Percentiles rank a stretch among this genome's conserved stretches.
Evolutionary conservation across 2,888 invertebrate species (phyloP).

Genomic region (Parnassius apollo): DNA sequence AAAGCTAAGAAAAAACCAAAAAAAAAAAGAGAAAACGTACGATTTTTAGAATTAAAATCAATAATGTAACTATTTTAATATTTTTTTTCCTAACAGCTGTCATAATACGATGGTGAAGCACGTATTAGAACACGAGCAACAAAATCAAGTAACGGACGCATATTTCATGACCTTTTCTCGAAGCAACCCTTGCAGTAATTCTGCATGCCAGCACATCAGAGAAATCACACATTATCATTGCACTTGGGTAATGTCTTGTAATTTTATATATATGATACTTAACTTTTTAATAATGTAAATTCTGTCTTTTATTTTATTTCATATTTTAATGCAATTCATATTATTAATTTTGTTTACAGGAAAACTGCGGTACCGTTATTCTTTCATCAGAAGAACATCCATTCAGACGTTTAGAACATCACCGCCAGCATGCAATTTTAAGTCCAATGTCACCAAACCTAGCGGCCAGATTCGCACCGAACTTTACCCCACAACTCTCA

Average conservation of each 20-base stretch:
- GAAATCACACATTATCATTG: slow-evolving; percentile 94
- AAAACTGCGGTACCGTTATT: slow-evolving; percentile 90
- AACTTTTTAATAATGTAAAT: too few species aligned
- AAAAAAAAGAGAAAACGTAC: too few species aligned
- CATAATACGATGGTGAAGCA: slow-evolving; percentile 90
- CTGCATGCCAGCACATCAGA: slow-evolving; percentile 86
- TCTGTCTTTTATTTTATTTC: not conserved
- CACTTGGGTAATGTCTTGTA: slow-evolving; percentile 85
- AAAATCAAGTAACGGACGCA: slow-evolving; percentile 91
- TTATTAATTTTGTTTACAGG: slow-evolving; percentile 63
- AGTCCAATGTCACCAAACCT: slow-evolving; percentile 82
- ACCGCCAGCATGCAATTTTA: slow-evolving; percentile 90
- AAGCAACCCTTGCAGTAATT: slow-evolving; percentile 83
- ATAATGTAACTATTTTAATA: not conserved
- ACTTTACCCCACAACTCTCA: slow-evolving; percentile 73
- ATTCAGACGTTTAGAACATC: slow-evolving; percentile 90
- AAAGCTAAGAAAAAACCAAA: too few species aligned
- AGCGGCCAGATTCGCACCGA: slow-evolving; percentile 80
- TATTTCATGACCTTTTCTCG: slow-evolving; percentile 85
- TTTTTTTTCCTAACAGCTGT: slow-evolving; percentile 57
- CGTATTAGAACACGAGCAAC: slow-evolving; percentile 92
- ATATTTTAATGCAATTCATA: not conserved
- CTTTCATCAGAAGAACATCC: slow-evolving; percentile 88
- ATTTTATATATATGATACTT: too few species aligned
- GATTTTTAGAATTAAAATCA: too few species aligned